Evolutionary conservation across 1,140 invertebrate species (phyloP), one percentile per base, ranked within the genome.

Genomic region (Drosophila teissieri): DNA sequence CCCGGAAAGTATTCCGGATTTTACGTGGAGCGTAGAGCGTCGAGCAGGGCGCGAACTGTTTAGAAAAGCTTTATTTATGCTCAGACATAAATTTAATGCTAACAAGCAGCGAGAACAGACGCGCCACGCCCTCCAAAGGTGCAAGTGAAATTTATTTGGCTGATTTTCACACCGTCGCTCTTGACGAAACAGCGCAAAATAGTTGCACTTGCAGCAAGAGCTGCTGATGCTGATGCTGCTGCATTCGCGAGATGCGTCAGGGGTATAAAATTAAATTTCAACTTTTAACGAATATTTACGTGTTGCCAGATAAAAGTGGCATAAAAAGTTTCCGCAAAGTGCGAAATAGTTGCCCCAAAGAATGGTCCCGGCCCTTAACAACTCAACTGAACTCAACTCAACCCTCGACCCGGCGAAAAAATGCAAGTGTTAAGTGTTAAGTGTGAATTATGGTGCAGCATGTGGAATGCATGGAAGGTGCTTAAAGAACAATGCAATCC

Each of bases 281-380:
- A 89, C 84, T 89, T 89, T 89, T 89, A 89, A 89, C 84, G 84
- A 89, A 89, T 89, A 89, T 89, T 89, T 89, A 89, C 84, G 84
- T 80, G 84, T 80, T 84, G 73, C 77, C 61, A 89, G 84, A 89
- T 89, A 89, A 89, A 89, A 88, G 78, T 86, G 79, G 79, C 79
- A 88, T 89, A 83, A 89, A 74, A 88, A 89, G 73, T 89, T 89
- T 89, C 67, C 67, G 78, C 83, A 88, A 88, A 88, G 83, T 86
- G 84, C 83, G 69, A 68, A 84, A 73, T 85, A 84, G 77, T 80
- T 85, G 64, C 60, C 52, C 54, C 65, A 39, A 39, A 51, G 49
- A 63, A 55, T 70, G 78, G 73, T 46, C 48, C 48, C 14, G 24
- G 22, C 40, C 67, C 54, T 58, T 57, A 49, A 68, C 67, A 78